phyloP scores from a whole-genome alignment of 2,113 vertebrate species.

The Lynx canadensis region DNA sequence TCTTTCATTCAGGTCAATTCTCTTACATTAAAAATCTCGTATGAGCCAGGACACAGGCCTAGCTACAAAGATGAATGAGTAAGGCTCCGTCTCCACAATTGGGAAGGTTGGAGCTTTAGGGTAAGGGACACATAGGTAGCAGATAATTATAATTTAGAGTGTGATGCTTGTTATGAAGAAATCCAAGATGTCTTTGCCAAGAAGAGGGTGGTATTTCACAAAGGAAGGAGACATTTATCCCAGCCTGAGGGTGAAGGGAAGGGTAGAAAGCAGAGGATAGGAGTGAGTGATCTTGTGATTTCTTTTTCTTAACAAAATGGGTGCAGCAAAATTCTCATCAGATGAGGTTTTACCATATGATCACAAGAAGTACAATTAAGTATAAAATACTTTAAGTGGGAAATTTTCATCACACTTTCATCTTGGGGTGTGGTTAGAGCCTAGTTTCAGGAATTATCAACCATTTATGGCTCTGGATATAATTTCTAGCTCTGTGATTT shows the following conservation, averaged over 20 bases:
- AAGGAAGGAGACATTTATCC: not conserved
- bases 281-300: not conserved
- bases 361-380: not conserved
- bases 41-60: not conserved
- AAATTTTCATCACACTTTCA: conserved; percentile 12
- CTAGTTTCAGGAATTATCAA: not conserved
- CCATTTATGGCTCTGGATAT: not conserved
- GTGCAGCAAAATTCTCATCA: not conserved
- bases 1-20: not conserved
- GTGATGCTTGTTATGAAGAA: not conserved
- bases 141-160: not conserved
- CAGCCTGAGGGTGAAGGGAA: not conserved
- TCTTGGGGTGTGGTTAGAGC: not conserved
- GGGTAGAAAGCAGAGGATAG: not conserved
- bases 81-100: not conserved
- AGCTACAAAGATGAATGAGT: not conserved
- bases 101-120: not conserved
- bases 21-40: not conserved
- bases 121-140: not conserved
- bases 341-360: conserved; percentile 20
- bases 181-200: not conserved
- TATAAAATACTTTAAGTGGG: not conserved
- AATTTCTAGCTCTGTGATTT: not conserved
- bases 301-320: not conserved
- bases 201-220: not conserved